These are phyloP conservation scores for Gobio gobio DNA, from an alignment of 2,113 vertebrate genomes.

Conservation along the genomic window DNA sequence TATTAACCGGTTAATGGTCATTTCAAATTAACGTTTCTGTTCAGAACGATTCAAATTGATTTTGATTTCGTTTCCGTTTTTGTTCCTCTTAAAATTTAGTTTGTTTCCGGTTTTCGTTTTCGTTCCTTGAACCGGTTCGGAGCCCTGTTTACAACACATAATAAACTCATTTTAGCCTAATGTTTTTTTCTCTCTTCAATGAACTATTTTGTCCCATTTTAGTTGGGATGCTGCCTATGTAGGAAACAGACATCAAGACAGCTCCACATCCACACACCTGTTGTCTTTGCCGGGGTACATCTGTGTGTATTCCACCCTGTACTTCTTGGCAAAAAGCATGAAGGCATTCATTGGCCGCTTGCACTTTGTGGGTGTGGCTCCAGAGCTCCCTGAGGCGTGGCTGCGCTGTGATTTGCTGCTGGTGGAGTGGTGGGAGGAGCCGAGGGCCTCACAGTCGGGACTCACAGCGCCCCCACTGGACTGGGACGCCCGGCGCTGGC, in stretches of 20 bases:
- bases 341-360: constrained; percentile 99
- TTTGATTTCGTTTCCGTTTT: no score
- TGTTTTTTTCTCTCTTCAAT: neutral
- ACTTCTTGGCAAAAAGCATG: constrained; percentile 99
- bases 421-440: constrained; percentile 79
- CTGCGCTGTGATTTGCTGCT: constrained; percentile 86
- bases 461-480: constrained; percentile 85
- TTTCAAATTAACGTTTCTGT: no score
- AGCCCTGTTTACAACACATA: neutral
- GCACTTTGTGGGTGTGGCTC: constrained; percentile 93
- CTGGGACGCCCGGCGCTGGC: constrained; percentile 92
- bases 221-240: neutral
- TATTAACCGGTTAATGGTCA: no score
- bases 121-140: no score
- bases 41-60: no score
- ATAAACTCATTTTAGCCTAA: neutral
- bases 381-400: constrained; percentile 89
- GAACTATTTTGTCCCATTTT: neutral
- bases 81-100: no score
- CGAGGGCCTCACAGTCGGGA: constrained; percentile 81
- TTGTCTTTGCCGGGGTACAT: constrained; percentile 99
- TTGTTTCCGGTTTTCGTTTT: no score
- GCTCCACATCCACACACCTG: constrained; percentile 79
- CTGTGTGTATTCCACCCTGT: constrained; percentile 98
- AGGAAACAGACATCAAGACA: neutral